Evolutionary conservation across 2,888 invertebrate species (phyloP).

Genomic region (Pseudanteris insignis): DNA sequence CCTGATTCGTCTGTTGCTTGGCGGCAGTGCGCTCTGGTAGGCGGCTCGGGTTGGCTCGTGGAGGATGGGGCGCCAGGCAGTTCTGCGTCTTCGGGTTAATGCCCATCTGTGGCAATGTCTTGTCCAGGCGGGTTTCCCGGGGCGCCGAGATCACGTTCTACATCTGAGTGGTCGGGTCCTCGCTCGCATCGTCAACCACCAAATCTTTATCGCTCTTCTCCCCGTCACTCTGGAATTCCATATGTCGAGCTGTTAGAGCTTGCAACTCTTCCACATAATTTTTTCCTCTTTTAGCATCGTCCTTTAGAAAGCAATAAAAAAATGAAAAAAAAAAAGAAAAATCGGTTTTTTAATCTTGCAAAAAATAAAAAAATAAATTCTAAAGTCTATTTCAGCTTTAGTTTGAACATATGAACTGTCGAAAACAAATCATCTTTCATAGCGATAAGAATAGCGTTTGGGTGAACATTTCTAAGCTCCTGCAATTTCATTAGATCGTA

Average conservation of each 20-base stretch:
- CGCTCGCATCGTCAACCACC: slow-evolving; percentile 94
- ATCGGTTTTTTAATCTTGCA: too few relatives aligned
- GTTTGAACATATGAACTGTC: too few relatives aligned
- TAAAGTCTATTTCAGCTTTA: too few relatives aligned
- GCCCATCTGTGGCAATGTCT: slow-evolving; percentile 66
- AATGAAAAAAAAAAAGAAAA: slow-evolving; percentile 23
- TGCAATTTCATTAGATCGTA: too few relatives aligned
- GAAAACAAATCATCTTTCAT: too few relatives aligned
- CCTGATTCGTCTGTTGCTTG: too few relatives aligned
- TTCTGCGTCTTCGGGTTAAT: slow-evolving; percentile 63
- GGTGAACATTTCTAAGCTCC: too few relatives aligned
- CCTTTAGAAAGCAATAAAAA: slow-evolving; percentile 40
- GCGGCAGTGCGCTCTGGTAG: slow-evolving; percentile 89
- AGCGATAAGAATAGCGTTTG: too few relatives aligned
- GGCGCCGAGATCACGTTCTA: slow-evolving; percentile 84
- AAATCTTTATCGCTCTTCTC: slow-evolving; percentile 91
- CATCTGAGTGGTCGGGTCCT: slow-evolving; percentile 88
- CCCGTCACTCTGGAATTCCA: slow-evolving; percentile 74
- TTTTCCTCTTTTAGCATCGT: slow-evolving; percentile 42
- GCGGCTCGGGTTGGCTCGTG: slow-evolving; percentile 85
- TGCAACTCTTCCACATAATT: slow-evolving; percentile 41
- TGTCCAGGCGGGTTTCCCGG: slow-evolving; percentile 85
- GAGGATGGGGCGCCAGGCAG: slow-evolving; percentile 62
- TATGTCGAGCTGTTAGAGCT: slow-evolving; percentile 39
- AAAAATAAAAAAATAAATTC: too few relatives aligned